Percentiles rank a stretch among this genome's conserved stretches.
These are phyloP conservation scores for Teleopsis dalmanni DNA, from an alignment of 1,140 invertebrate species.

Conservation along the genomic window DNA sequence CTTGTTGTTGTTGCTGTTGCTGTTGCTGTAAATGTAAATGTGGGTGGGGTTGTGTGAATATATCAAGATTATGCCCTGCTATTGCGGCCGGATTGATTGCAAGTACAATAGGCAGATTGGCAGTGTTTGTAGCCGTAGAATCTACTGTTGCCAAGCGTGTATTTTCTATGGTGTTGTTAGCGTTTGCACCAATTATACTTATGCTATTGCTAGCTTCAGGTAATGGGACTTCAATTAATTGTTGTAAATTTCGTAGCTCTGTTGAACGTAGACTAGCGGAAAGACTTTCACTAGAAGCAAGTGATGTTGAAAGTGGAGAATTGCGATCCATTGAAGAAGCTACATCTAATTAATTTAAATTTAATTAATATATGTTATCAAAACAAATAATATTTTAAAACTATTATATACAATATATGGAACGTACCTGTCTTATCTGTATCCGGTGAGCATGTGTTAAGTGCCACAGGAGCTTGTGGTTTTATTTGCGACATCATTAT, in stretches of 20 bases:
- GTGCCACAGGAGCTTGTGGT: constrained; percentile 44
- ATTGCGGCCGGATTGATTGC: constrained; percentile 19
- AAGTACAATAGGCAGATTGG: no score
- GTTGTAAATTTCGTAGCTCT: constrained; percentile 47
- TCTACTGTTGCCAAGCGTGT: constrained; percentile 15
- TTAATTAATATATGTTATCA: no score
- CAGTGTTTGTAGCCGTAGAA: constrained; percentile 14
- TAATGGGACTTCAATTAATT: constrained; percentile 30
- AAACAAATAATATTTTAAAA: not conserved
- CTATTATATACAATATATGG: not conserved
- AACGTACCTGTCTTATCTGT: constrained; percentile 39
- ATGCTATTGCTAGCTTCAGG: constrained; percentile 3
- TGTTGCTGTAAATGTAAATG: constrained; percentile 27
- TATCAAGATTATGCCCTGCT: constrained; percentile 1
- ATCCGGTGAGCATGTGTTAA: constrained; percentile 33
- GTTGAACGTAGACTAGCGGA: constrained; percentile 44
- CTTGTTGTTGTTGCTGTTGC: no score
- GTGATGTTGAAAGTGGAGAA: constrained; percentile 49
- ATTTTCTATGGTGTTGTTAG: constrained; percentile 15
- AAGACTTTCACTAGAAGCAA: constrained; percentile 51
- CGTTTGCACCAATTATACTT: not conserved
- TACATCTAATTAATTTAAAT: constrained; percentile 42
- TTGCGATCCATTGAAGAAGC: constrained; percentile 45
- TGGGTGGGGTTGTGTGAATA: constrained; percentile 22
- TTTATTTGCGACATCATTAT: constrained; percentile 51